Evolutionary conservation across 2,113 vertebrate genomes (phyloP).

Genomic region (Psephotus haematonotus): DNA sequence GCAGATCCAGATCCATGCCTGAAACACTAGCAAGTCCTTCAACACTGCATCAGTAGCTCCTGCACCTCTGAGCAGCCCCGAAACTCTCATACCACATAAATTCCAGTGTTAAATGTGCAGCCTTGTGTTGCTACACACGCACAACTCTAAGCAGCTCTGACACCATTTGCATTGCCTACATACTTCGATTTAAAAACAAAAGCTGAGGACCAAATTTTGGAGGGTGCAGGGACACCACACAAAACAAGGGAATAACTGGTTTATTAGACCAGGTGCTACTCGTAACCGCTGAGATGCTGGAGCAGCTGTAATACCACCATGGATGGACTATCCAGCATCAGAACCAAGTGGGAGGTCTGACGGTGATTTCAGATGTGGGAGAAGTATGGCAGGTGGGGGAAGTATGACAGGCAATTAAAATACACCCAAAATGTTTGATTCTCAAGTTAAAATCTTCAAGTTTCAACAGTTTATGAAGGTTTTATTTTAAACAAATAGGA

Average conservation of each 20-base stretch:
- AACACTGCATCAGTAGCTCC: not conserved
- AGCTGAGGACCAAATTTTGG: rapidly evolving
- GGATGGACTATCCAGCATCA: not conserved
- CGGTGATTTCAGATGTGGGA: not conserved
- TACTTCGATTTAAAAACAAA: not conserved
- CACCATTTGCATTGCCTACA: not conserved
- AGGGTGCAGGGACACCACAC: not conserved
- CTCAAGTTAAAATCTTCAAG: not conserved
- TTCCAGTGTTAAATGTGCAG: rapidly evolving
- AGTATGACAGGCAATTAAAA: not conserved
- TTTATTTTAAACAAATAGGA: not conserved
- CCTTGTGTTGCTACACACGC: not conserved
- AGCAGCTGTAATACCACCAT: not conserved
- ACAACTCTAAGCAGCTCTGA: not conserved
- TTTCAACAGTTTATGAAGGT: not conserved
- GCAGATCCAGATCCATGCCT: not conserved
- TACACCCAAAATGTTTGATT: not conserved
- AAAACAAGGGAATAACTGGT: not conserved
- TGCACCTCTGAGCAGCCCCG: not conserved
- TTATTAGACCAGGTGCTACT: not conserved
- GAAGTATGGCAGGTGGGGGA: rapidly evolving
- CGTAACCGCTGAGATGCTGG: rapidly evolving
- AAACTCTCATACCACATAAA: not conserved
- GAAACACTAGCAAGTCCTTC: not conserved
- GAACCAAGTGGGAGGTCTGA: not conserved